Evolutionary conservation across 2,113 vertebrate species (phyloP).

Genomic region (Geothlypis trichas): DNA sequence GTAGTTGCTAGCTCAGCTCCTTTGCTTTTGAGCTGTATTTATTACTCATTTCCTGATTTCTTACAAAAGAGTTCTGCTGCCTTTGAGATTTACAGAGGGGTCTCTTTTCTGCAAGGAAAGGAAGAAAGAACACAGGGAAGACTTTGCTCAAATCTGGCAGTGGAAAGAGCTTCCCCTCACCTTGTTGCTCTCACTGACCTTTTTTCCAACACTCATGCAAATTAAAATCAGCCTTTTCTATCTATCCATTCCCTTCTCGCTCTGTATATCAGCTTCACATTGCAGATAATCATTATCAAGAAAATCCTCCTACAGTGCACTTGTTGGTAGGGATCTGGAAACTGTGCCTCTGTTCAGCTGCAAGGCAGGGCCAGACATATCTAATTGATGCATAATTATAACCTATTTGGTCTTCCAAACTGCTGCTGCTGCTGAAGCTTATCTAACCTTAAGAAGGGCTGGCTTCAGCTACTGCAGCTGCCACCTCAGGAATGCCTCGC

Average conservation of each 20-base stretch:
- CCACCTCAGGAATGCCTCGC: neutral
- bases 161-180: neutral
- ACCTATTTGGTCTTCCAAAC: neutral
- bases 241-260: neutral
- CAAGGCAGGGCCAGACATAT: neutral
- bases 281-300: neutral
- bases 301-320: neutral
- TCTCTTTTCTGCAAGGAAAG: neutral
- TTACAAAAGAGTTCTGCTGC: constrained; percentile 15
- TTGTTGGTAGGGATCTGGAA: neutral
- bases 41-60: constrained; percentile 46
- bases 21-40: constrained; percentile 44
- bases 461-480: neutral
- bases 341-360: neutral
- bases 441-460: neutral
- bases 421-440: neutral
- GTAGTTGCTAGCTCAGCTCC: constrained; percentile 51
- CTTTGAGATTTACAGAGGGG: constrained; percentile 9
- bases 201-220: neutral
- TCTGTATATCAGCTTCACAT: neutral
- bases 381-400: constrained; percentile 12
- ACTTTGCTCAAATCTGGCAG: neutral
- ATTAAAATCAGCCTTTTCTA: neutral
- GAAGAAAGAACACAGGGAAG: neutral
- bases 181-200: neutral